Evolutionary conservation across 2,797 vertebrate genomes (phyloP).

Genomic region (Myotis findleyi): DNA sequence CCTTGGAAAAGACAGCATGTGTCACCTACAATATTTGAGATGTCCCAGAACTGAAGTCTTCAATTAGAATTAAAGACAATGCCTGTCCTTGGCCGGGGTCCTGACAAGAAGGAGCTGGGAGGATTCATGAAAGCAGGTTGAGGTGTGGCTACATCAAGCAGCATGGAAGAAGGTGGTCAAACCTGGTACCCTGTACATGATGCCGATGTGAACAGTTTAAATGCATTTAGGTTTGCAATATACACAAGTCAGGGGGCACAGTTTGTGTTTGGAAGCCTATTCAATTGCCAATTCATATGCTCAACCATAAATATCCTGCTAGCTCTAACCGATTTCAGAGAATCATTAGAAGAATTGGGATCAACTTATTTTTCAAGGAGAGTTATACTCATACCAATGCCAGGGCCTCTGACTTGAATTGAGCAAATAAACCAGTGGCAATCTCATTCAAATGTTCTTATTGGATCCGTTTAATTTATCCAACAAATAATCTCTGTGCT

Average conservation of each 20-base stretch:
- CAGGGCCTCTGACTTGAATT: not conserved
- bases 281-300: conserved; percentile 10
- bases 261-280: not conserved
- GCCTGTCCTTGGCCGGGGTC: conserved; percentile 36
- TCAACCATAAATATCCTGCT: conserved; percentile 21
- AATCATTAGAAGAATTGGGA: not conserved
- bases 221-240: conserved; percentile 10
- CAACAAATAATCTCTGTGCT: not conserved
- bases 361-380: conserved; percentile 48
- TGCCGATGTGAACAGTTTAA: not conserved
- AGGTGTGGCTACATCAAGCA: not conserved
- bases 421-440: conserved; percentile 18
- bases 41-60: conserved; percentile 73
- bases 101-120: conserved; percentile 30
- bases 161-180: conserved; percentile 9
- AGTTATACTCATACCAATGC: conserved; percentile 43
- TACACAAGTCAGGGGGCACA: not conserved
- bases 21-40: conserved; percentile 81
- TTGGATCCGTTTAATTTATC: not conserved
- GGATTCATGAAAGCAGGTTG: not conserved
- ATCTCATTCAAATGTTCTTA: not conserved
- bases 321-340: conserved; percentile 44
- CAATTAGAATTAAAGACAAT: conserved; percentile 77
- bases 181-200: not conserved
- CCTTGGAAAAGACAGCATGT: conserved; percentile 80